Evolutionary conservation across 2,797 vertebrate genomes (phyloP).

Genomic region (Pseudopleuronectes americanus): DNA sequence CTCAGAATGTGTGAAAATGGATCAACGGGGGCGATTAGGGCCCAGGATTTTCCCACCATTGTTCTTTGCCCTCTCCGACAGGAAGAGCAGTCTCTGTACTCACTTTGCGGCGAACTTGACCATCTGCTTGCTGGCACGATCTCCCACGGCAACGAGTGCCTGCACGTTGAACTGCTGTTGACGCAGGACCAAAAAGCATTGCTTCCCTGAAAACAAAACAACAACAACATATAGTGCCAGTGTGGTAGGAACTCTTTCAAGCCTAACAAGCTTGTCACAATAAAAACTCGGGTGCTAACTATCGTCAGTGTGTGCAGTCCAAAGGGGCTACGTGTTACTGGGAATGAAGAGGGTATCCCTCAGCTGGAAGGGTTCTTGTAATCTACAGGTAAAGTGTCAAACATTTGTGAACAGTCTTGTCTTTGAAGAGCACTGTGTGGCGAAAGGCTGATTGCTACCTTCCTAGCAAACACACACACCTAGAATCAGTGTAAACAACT

Average conservation of each 20-base stretch:
- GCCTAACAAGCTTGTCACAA: conserved; percentile 26
- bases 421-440: conserved; percentile 66
- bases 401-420: conserved; percentile 41
- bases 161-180: conserved; percentile 99
- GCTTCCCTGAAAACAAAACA: conserved; percentile 89
- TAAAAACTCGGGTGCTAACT: conserved; percentile 27
- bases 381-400: conserved; percentile 57
- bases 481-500: conserved; percentile 64
- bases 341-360: not conserved
- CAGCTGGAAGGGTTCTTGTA: conserved; percentile 30
- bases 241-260: conserved; percentile 23
- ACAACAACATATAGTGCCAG: conserved; percentile 40
- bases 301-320: conserved; percentile 10
- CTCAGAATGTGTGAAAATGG: conserved; percentile 91
- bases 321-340: conserved; percentile 4
- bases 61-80: conserved; percentile 90
- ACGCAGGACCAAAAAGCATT: conserved; percentile 98
- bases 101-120: conserved; percentile 99
- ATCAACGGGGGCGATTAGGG: conserved; percentile 81
- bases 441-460: conserved; percentile 60
- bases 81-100: conserved; percentile 92
- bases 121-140: conserved; percentile 99
- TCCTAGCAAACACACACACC: conserved; percentile 63
- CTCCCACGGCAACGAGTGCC: conserved; percentile 97
- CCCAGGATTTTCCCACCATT: conserved; percentile 95